Base-by-base conservation (phyloP, 2,888 invertebrate genomes). In the Eueremaeus valkanovi region DNA sequence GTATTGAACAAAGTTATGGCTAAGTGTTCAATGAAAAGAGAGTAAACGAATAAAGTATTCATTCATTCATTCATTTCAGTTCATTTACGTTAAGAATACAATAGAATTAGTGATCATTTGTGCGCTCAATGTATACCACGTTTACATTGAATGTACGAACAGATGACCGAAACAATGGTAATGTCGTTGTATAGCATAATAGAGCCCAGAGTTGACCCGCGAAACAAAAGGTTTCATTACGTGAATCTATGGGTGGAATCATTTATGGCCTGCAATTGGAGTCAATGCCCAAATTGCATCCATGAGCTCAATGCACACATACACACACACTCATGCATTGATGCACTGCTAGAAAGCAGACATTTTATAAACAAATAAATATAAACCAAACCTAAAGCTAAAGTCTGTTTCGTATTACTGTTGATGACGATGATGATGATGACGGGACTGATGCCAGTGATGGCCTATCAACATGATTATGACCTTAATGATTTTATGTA, bases 201-300 rank as follows among this genome's bases (percentile, higher is more conserved):
- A 63, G 33, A 63, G 63, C 29, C 27, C 31, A 63, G 45, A 63
- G 33, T 63, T 63, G 63, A 63, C 18, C 63, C 63, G 33, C 63
- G 33, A 63, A 63, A 63, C 63, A 63, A 63, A 31, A 63, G 63
- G 63, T 31, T 63, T 63, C 63, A 63, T 63, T 63, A 63, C n/a
- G 33, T 31, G 16, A 63, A 31, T 31, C 33, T 45, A 63, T 63
- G 63, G 63, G 63, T 63, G 63, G 63, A 63, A 31, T 63, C 63
- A 63, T 63, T 63, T 63, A 63, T 63, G 18, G 13, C 29, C n/a
- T 58, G 40, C 40, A 40, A 40, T 40, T 45, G 16, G 6, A 8
- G 45, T 18, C 45, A 45, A 18, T 45, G 45, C 11, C 16, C 16
- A 16, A 45, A 45, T 45, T 45, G 45, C 45, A 40, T 40, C 40